phyloP scores from a whole-genome alignment of 2,888 invertebrate species.

The Drosophila antonietae region DNA sequence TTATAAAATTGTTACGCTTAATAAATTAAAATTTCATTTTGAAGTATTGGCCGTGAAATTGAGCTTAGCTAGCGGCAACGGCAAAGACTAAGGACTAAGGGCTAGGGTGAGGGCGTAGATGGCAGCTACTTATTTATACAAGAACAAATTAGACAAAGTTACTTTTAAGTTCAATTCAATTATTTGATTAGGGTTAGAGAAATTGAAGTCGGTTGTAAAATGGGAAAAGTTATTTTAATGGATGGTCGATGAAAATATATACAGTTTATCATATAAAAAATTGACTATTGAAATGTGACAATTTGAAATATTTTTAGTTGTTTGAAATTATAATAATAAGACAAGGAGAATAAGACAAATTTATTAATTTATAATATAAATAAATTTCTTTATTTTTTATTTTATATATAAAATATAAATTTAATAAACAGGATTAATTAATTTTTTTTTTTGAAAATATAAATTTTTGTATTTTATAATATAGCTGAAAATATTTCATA shows the following conservation, averaged over 20 bases:
- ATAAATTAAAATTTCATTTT: slow-evolving; percentile 82
- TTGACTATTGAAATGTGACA: background rate
- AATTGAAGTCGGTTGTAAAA: background rate
- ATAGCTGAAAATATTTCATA: background rate
- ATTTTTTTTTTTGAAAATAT: no score
- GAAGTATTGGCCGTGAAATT: slow-evolving; percentile 83
- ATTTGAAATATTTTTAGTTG: no score
- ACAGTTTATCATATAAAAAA: background rate
- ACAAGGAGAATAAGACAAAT: no score
- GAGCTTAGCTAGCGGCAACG: slow-evolving; percentile 63
- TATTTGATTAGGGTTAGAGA: background rate
- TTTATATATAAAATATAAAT: no score
- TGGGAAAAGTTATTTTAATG: background rate
- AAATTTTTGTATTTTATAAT: no score
- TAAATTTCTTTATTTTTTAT: no score
- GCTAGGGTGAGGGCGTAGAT: background rate
- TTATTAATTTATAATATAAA: no score
- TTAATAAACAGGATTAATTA: no score
- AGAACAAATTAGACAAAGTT: slow-evolving; percentile 46
- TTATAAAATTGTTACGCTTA: slow-evolving; percentile 83
- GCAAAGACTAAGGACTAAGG: background rate
- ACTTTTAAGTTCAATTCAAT: slow-evolving; percentile 14
- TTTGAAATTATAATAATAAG: no score
- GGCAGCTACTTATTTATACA: slow-evolving; percentile 28
- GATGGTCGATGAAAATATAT: background rate